Conservation (phyloP, 2,888 invertebrate species). For the Terebella lapidaria region DNA sequence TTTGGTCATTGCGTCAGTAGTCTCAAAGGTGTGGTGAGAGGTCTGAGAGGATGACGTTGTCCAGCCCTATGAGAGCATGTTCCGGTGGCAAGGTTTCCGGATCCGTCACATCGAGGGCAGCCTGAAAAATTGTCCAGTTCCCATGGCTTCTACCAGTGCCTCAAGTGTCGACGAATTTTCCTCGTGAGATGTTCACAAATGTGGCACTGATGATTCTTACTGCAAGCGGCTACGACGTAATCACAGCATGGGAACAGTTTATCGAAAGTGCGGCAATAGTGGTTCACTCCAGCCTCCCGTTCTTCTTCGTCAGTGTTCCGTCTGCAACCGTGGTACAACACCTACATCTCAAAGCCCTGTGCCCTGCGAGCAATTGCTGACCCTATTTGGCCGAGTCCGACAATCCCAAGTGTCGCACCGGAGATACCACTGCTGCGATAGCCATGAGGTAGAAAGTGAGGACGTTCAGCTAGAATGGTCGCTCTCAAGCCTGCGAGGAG, state of each 20-base stretch:
- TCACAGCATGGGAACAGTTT: conserved; percentile 17
- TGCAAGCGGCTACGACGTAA: conserved; percentile 17
- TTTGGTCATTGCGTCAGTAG: conserved; percentile 12
- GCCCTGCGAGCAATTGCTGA: no score
- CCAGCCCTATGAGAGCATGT: conserved; percentile 21
- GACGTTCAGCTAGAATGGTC: no score
- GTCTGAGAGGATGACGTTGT: conserved; percentile 25
- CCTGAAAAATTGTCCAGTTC: conserved; percentile 19
- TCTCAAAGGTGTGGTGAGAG: conserved; percentile 23
- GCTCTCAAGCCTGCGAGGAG: no score
- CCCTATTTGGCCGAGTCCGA: conserved; percentile 5
- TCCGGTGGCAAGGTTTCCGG: conserved; percentile 26
- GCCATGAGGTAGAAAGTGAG: no score
- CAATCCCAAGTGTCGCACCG: conserved; percentile 3
- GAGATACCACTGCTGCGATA: no score
- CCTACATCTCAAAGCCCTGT: background rate
- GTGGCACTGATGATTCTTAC: conserved; percentile 12
- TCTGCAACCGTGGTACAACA: background rate
- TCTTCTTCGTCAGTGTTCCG: background rate
- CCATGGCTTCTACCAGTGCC: conserved; percentile 23
- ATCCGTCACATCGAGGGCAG: conserved; percentile 30
- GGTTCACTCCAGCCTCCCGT: no score
- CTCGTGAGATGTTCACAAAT: conserved; percentile 18
- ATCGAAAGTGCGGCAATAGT: conserved; percentile 11
- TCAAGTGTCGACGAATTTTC: conserved; percentile 25